Percentiles rank a stretch among this genome's conserved stretches.
Evolutionary conservation across 1,140 invertebrate species (phyloP).

Genomic region (Drosophila grimshawi): DNA sequence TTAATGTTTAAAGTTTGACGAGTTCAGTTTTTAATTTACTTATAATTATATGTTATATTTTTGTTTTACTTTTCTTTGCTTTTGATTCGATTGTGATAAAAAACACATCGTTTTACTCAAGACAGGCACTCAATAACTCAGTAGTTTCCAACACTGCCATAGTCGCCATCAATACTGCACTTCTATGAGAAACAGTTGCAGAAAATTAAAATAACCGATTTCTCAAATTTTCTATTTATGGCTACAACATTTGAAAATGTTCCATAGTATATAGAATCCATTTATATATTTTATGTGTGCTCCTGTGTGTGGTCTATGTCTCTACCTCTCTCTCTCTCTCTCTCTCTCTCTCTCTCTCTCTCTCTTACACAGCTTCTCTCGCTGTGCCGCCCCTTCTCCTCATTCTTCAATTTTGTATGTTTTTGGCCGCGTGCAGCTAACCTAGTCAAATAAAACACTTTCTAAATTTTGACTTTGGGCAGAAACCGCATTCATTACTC

Average conservation of each 20-base stretch:
- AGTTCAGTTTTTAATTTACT: too few species aligned
- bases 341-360: not conserved
- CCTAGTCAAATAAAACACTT: constrained; percentile 83
- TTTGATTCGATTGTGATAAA: too few species aligned
- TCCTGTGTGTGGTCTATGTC: not conserved
- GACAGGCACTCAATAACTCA: too few species aligned
- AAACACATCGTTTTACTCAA: too few species aligned
- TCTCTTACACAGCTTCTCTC: not conserved
- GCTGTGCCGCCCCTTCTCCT: not conserved
- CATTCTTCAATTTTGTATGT: not conserved
- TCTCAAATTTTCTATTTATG: not conserved
- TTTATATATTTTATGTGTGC: not conserved
- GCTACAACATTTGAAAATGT: not conserved
- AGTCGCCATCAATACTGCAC: not conserved
- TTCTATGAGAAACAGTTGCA: not conserved
- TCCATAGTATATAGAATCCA: not conserved
- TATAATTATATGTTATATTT: too few species aligned
- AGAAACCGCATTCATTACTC: constrained; percentile 83
- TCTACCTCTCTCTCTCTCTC: not conserved
- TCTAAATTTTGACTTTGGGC: constrained; percentile 83
- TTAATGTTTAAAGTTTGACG: too few species aligned
- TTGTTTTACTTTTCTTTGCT: too few species aligned
- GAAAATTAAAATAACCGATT: not conserved
- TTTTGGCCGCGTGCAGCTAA: constrained; percentile 42
- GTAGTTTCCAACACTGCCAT: too few species aligned